Evolutionary conservation across 2,888 invertebrate species (phyloP), one percentile per base, ranked within the genome.

Genomic region (Drosophila pseudotalamancana): DNA sequence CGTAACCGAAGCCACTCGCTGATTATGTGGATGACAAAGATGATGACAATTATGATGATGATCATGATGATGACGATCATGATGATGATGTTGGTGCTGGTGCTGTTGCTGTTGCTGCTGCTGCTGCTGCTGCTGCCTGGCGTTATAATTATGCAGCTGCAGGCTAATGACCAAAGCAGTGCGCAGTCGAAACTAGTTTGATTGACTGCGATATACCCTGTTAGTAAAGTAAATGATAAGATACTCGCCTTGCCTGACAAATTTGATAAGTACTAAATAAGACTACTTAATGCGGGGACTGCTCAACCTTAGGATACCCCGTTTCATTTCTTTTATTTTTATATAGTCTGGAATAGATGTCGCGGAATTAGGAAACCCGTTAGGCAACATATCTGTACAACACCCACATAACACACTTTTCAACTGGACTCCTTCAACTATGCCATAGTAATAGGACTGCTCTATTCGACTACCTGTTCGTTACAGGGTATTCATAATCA

Each of bases 1-100:
- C 86, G 87, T 68, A 61, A 79, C 82, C 78, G 79, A 73, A 73
- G 76, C 80, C 66, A 56, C 56, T 53, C 60, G 53, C 60, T 66
- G 73, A 72, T 69, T 75, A 69, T 64, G 70, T 59, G 56, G 56
- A 72, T 72, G 63, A 68, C 55, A 65, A 61, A 65, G 60, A 64
- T 34, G 27, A 65, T 70, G 60, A 64, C 29, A 27, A 53, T 53
- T 18, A 45, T 29, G 14, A 43, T 34, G 42, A 42, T 23, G 32
- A 53, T 40, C 35, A 25, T n/a, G 14, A 45, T 46, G 19, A 53
- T 54, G 16, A 60, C 21, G 18, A 48, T 35, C 16, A 35, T 35
- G 55, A 43, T 72, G 60, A 59, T 59, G 61, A 61, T 60, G 60
- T 46, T 62, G 50, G 46, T 49, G 50, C 64, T 60, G 46, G 49